These are phyloP conservation scores for Lasius platythorax DNA, from an alignment of 2,888 invertebrate genomes.

Conservation along the genomic window DNA sequence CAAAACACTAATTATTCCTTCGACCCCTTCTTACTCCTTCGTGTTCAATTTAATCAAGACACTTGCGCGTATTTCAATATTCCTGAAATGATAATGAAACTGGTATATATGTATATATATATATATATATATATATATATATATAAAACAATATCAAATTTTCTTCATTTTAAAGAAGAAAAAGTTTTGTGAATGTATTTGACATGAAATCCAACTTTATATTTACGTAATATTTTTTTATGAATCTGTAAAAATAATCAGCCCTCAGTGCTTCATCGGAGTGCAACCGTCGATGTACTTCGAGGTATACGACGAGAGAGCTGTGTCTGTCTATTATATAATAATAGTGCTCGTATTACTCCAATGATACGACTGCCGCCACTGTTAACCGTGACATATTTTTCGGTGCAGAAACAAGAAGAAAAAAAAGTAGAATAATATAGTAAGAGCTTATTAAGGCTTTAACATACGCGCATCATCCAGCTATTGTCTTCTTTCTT, in stretches of 20 bases:
- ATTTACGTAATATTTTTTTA: constrained; percentile 24
- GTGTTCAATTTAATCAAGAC: background rate
- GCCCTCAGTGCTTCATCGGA: background rate
- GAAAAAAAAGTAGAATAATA: background rate
- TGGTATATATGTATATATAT: too few species aligned
- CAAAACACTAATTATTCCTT: background rate
- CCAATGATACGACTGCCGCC: background rate
- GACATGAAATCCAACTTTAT: constrained; percentile 18
- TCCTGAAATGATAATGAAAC: background rate
- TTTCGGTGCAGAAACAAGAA: background rate
- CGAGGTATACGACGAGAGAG: background rate
- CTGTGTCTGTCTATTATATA: background rate
- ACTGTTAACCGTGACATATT: background rate
- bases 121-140: background rate
- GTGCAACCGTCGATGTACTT: background rate
- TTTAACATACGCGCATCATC: background rate
- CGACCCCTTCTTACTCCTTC: background rate
- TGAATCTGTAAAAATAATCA: constrained; percentile 38
- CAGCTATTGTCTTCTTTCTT: background rate
- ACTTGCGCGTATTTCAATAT: background rate
- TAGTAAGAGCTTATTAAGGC: background rate
- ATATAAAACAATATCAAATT: background rate
- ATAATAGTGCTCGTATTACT: constrained; percentile 7
- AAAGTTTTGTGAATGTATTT: constrained; percentile 25
- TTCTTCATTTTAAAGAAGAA: background rate